phyloP scores from a whole-genome alignment of 2,888 invertebrate species.

The Spodoptera littoralis region DNA sequence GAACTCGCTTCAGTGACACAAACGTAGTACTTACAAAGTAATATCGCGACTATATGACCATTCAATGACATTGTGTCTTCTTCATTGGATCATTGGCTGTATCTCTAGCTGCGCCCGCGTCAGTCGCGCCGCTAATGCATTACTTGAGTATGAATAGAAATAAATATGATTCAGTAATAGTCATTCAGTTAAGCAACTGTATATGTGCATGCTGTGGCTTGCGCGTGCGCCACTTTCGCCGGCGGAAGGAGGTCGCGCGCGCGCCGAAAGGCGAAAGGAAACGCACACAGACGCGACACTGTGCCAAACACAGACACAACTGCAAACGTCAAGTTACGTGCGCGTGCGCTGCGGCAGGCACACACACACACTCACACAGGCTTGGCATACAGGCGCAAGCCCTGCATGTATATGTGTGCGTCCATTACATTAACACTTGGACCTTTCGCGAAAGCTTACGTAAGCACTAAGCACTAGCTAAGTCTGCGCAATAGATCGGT shows the following conservation, averaged over 20 bases:
- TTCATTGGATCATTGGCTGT: too few relatives aligned
- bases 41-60: too few relatives aligned
- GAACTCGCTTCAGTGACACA: too few relatives aligned
- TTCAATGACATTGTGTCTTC: too few relatives aligned
- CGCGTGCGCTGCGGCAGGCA: too few relatives aligned
- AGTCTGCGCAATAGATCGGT: background rate
- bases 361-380: constrained; percentile 19
- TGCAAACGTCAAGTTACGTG: too few relatives aligned
- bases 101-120: too few relatives aligned
- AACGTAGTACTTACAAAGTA: too few relatives aligned
- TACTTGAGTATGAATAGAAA: background rate
- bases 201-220: constrained; percentile 30
- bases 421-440: constrained; percentile 1
- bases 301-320: constrained; percentile 8
- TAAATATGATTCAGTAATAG: constrained; percentile 4
- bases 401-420: background rate
- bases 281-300: constrained; percentile 49
- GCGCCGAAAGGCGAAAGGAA: constrained; percentile 66
- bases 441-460: constrained; percentile 14
- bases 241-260: constrained; percentile 66
- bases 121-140: too few relatives aligned
- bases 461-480: constrained; percentile 18
- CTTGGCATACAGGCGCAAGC: background rate
- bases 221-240: constrained; percentile 65
- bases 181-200: constrained; percentile 35